Conservation (phyloP, 2,888 invertebrate species). For the Lamellibrachia columna region DNA sequence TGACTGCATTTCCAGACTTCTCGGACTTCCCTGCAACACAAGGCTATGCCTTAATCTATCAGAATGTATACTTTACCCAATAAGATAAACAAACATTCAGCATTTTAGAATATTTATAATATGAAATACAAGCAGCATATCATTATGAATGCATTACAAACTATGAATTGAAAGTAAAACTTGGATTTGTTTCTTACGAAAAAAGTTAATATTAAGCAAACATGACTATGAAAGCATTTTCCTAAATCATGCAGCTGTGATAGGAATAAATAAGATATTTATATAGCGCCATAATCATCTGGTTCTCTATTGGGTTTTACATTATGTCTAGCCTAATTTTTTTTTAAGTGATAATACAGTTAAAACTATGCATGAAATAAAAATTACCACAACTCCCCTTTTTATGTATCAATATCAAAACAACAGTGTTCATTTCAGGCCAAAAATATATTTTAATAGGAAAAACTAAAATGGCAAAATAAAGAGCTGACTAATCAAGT, state of each 20-base stretch:
- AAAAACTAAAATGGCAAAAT: neutral
- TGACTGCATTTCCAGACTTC: conserved; percentile 27
- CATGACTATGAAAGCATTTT: neutral
- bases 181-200: neutral
- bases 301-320: too few species aligned
- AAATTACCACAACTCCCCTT: neutral
- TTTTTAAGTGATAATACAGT: too few species aligned
- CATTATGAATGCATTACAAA: neutral
- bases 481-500: neutral
- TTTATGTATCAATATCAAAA: neutral
- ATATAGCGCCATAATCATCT: too few species aligned
- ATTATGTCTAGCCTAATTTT: too few species aligned
- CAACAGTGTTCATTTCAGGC: neutral
- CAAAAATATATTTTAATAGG: neutral
- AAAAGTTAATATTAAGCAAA: neutral
- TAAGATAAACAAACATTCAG: neutral
- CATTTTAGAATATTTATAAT: neutral
- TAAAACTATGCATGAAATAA: neutral
- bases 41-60: neutral
- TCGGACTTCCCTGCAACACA: conserved; percentile 23
- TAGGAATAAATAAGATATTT: too few species aligned
- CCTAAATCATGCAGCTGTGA: neutral
- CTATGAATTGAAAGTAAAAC: too few species aligned
- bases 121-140: neutral
- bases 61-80: neutral